Conservation (phyloP, 2,113 vertebrate genomes). For the pig (Sus scrofa) region T2T-Sscrofa CM000820.6:105470501-105471000, state of each 20-base stretch:
- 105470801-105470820: background rate
- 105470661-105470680: background rate
- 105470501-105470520: constrained; percentile 17
- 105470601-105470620: background rate
- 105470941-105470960: background rate
- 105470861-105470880: background rate
- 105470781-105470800: background rate
- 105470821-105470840: background rate
- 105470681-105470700: background rate
- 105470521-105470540: background rate
- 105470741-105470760: background rate
- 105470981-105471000: too few species aligned
- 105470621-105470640: background rate
- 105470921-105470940: background rate
- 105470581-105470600: background rate
- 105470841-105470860: background rate
- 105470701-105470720: background rate
- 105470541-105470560: constrained; percentile 5
- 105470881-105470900: background rate
- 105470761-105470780: background rate
- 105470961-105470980: too few species aligned
- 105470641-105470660: background rate
- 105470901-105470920: background rate
- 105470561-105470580: constrained; percentile 7
- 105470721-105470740: background rate